These are phyloP conservation scores for Anniella stebbinsi DNA, from an alignment of 2,797 vertebrate genomes.

Conservation along the genomic window DNA sequence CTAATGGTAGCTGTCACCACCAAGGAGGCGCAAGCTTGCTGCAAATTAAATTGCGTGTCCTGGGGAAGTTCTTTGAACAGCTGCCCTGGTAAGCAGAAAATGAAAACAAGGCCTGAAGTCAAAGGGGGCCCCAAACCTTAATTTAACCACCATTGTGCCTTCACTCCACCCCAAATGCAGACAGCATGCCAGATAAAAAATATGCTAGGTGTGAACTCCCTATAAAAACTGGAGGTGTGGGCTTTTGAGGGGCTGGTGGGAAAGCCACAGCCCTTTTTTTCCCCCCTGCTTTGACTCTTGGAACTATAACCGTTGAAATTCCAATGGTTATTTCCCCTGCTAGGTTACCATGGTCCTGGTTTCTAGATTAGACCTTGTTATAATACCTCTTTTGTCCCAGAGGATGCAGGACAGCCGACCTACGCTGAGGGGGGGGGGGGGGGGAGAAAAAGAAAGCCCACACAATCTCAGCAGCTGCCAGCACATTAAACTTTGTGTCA, in stretches of 20 bases:
- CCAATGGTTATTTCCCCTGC: not conserved
- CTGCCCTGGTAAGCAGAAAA: not conserved
- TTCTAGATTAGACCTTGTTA: conserved; percentile 20
- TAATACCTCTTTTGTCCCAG: conserved; percentile 18
- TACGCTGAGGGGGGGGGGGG: not conserved
- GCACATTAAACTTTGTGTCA: not conserved
- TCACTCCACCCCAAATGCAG: not conserved
- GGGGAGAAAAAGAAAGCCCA: not conserved
- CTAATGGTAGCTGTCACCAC: not conserved
- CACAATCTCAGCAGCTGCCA: not conserved
- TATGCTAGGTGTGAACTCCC: not conserved
- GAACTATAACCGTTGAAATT: not conserved
- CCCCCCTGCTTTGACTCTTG: not conserved
- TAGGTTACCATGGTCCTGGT: conserved; percentile 25
- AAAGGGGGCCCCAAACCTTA: not conserved
- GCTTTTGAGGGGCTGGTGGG: not conserved
- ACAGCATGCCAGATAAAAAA: not conserved
- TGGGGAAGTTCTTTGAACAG: not conserved
- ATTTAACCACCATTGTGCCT: not conserved
- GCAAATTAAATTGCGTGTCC: not conserved
- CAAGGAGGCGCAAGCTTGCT: not conserved
- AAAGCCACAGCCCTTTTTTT: not conserved
- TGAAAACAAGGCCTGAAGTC: not conserved
- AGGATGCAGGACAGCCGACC: not conserved
- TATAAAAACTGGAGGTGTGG: not conserved